Evolutionary conservation across 2,797 vertebrate species (phyloP).

Genomic region (Thalassophryne amazonica): DNA sequence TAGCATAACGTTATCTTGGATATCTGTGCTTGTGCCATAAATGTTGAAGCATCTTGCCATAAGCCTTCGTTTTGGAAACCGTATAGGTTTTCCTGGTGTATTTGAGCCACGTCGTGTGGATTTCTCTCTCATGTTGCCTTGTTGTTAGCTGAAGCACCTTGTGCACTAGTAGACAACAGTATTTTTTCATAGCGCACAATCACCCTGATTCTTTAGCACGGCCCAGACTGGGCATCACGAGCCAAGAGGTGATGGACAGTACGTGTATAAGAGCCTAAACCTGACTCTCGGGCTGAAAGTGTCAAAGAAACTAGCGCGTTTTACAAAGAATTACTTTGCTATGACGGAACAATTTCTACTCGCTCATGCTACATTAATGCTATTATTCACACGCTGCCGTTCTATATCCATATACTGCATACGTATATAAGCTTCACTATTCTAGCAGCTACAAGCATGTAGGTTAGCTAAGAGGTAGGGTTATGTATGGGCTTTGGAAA

Average conservation of each 20-base stretch:
- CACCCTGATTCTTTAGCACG: conserved; percentile 9
- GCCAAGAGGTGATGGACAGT: conserved; percentile 17
- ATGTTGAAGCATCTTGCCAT: too few species aligned
- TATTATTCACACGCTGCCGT: too few species aligned
- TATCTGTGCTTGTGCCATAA: too few species aligned
- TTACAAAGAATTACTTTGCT: conserved; percentile 5
- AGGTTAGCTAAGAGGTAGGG: conserved; percentile 36
- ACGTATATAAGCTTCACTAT: conserved; percentile 28
- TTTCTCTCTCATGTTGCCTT: conserved; percentile 10
- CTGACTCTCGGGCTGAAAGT: neutral
- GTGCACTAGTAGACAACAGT: neutral
- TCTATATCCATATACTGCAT: too few species aligned
- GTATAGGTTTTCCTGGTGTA: conserved; percentile 9
- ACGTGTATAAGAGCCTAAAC: neutral
- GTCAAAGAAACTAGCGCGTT: conserved; percentile 6
- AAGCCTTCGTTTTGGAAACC: conserved; percentile 2
- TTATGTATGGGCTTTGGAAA: conserved; percentile 11
- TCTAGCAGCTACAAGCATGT: conserved; percentile 48
- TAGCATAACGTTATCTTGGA: too few species aligned
- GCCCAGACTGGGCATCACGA: neutral
- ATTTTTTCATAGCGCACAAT: neutral
- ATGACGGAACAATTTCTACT: conserved; percentile 6
- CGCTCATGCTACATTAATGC: conserved; percentile 29
- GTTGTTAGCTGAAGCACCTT: conserved; percentile 37
- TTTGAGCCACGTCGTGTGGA: too few species aligned